phyloP scores from a whole-genome alignment of 2,888 invertebrate species.

The Merodon equestris region DNA sequence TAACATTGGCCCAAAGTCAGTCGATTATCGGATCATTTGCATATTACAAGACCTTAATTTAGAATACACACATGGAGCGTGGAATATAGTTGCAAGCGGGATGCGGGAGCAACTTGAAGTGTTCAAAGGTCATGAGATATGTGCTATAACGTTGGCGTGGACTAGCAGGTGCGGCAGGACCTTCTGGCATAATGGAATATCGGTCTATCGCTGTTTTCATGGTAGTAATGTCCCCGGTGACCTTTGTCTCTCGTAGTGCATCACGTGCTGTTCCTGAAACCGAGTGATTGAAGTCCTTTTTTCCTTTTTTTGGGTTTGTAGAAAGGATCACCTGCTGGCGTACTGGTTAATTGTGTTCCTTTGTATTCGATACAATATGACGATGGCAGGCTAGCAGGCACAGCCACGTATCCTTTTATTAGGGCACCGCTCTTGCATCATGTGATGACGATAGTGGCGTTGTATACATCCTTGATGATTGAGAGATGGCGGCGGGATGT shows the following conservation, averaged over 20 bases:
- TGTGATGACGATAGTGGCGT: no score
- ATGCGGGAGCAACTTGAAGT: no score
- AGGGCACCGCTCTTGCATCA: slow-evolving; percentile 46
- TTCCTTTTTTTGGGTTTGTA: background rate
- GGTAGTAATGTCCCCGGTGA: slow-evolving; percentile 39
- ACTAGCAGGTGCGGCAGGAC: slow-evolving; percentile 39
- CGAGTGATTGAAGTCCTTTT: slow-evolving; percentile 42
- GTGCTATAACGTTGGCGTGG: no score
- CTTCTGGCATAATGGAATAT: no score
- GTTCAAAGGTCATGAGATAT: no score
- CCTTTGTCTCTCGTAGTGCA: slow-evolving; percentile 43
- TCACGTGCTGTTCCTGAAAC: slow-evolving; percentile 57
- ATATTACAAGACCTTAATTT: slow-evolving; percentile 65
- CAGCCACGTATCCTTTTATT: slow-evolving; percentile 54
- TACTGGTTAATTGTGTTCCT: slow-evolving; percentile 38
- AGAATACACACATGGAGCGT: slow-evolving; percentile 37
- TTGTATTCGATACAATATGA: slow-evolving; percentile 43
- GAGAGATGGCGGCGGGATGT: no score
- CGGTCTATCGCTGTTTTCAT: slow-evolving; percentile 30
- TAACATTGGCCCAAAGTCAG: slow-evolving; percentile 52
- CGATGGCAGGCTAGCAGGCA: slow-evolving; percentile 26
- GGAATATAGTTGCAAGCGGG: no score
- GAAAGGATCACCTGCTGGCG: slow-evolving; percentile 49
- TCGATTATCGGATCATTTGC: slow-evolving; percentile 64
- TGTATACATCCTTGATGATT: slow-evolving; percentile 17